Evolutionary conservation across 2,888 invertebrate genomes (phyloP), one percentile per base, ranked within the genome.

Genomic region (Eledona agricola): DNA sequence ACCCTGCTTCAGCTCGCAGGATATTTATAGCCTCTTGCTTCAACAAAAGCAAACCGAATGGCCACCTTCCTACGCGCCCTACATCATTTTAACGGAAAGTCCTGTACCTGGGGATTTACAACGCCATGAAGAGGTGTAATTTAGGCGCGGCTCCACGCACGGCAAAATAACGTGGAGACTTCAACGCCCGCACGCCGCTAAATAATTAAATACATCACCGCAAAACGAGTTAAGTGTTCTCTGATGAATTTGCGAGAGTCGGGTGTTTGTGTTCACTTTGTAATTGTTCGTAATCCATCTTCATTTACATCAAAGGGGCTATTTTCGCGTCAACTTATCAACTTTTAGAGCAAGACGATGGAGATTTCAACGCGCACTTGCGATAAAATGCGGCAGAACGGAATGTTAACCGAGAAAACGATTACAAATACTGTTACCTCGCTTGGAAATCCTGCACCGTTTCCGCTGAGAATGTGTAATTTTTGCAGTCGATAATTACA

Each of bases 151-250:
- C 29, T 40, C 28, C 49, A 49, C 37, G 34, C 49, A 47, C 49
- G 32, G 40, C 42, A 34, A 19, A 13, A 22, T 54, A 54, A 54
- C 45, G 19, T n/a, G n/a, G n/a, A n/a, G 37, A 28, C 34, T 20
- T 31, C 43, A 47, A 40, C 34, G 40, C 17, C 49, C 12, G 5
- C 16, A 20, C 12, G 26, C 29, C 16, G 28, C 10, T 4, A 40
- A 40, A 40, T 40, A 40, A 40, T 40, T 40, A 40, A 40, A 28
- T 40, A 40, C 40, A 28, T 15, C 15, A 17, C 11, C 11, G 55
- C 43, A 40, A 58, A 58, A 55, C 56, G 51, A 55, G 57, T 59
- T 57, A 59, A 58, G 56, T 56, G 60, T 56, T 56, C 35, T 31
- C 43, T 55, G 56, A 58, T 55, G 58, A 53, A 52, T 56, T 56